Evolutionary conservation across 2,113 vertebrate genomes (phyloP), one percentile per base, ranked within the genome.

Genomic region (Gallinago undulata): DNA sequence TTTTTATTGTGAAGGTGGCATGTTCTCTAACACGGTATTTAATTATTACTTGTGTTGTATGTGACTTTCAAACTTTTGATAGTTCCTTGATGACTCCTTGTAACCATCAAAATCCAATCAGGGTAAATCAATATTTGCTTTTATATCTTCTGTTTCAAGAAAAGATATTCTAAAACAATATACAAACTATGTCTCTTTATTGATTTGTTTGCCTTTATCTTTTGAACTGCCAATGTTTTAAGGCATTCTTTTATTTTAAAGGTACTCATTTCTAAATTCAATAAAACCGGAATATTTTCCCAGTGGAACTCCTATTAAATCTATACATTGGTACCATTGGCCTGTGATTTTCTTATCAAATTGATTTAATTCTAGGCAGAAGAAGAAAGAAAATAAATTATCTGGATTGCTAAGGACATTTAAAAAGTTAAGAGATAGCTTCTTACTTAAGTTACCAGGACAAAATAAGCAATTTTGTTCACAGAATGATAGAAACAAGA

Each of bases 111-210:
- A 95, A 96, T 94, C 48, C 56, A 94, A 77, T 0, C 4, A 88
- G 37, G 6, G 27, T 75, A 94, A 96, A 96, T 93, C 91, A 87
- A 92, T 95, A 89, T 92, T 90, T 90, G 33, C 33, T 90, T 94
- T 95, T 97, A 76, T 82, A 59, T 91, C 31, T 72, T 55, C 51
- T 88, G 10, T 37, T 90, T 55, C 30, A 56, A 82, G 76, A 96
- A 94, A 91, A 87, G 31, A 47, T 88, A 69, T 55, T 91, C 48
- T 30, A 59, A 77, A 95, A 53, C 37, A 92, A 63, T 70, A 69
- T 35, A 47, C 37, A 87, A 80, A 51, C 50, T 75, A 51, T 82
- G 39, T 57, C 47, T 87, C 51, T 50, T 79, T 83, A 96, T 95
- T 80, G 92, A 96, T 96, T 75, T 87, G 15, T 84, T 87, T 84